Base-by-base conservation (phyloP, 1,140 invertebrate species). In the Pachyrhynchus sulphureomaculatus region DNA sequence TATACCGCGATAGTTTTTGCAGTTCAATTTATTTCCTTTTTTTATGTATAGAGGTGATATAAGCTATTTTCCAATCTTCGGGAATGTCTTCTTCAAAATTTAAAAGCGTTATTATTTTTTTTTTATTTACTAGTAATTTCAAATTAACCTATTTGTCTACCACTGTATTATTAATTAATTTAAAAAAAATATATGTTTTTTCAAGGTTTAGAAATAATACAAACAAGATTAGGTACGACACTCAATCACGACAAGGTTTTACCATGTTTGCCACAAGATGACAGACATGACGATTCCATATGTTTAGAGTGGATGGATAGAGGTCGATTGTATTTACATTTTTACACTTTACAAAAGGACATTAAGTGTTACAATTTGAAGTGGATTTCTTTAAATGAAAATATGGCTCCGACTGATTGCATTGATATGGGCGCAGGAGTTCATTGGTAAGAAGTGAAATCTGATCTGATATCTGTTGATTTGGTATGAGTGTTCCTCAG, bases 261-360 rank as follows among this genome's bases (percentile, higher is more conserved):
- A 68, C 82, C 86, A 4, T 94, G 92, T 71, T 73, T 91, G 0
- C 77, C 84, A 0, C 80, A 85, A 42, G 79, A 91, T 66, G 77
- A 81, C 9, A 77, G 72, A 64, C 73, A 68, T 21, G 83, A 82
- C 67, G 84, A 77, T 36, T 83, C 83, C 9, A 77, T 89, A 0
- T 94, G 92, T 68, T 78, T 92, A 36, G 90, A 93, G 72, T 94
- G 91, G 91, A 83, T 91, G 62, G 79, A 88, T 20, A 80, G 85
- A 6, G 86, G 88, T 0, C 75, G 90, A 2, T 78, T 94, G 2
- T 90, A 91, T 64, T 76, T 94, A 36, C 83, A 84, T 44, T 80
- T 80, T 53, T 77, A 84, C 18, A 80, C 82, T 1, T 74, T 81
- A 12, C 80, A 81, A 42, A 74, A 78, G 5, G 75, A 78, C 23